Conservation (phyloP, 2,113 vertebrate genomes). For the Tyrannus savana region DNA sequence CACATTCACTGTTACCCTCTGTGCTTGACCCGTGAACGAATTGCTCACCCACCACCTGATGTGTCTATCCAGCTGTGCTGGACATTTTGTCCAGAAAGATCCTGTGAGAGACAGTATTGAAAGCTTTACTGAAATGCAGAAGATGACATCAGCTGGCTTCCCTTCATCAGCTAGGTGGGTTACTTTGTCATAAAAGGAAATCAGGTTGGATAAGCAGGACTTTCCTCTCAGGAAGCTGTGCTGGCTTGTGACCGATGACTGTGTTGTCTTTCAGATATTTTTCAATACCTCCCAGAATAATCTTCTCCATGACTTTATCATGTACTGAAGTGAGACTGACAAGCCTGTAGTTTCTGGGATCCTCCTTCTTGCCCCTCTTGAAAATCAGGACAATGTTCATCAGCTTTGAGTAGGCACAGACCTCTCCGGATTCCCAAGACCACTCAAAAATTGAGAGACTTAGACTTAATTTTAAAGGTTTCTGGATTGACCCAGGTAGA, state of each 20-base stretch:
- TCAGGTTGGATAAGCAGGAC: neutral
- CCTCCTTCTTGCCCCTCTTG: neutral
- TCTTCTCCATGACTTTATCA: neutral
- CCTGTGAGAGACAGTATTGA: neutral
- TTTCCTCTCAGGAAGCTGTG: neutral
- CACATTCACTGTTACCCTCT: neutral
- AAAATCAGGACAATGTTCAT: neutral
- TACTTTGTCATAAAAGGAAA: neutral
- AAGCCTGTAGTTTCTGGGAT: neutral
- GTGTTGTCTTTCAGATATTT: neutral
- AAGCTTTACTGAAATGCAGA: neutral
- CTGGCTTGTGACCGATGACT: neutral
- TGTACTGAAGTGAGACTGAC: neutral
- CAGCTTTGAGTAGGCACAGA: neutral
- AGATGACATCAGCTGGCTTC: neutral
- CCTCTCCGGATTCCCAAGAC: neutral
- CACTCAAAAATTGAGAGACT: neutral
- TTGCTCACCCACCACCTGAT: neutral
- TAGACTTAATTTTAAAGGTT: neutral
- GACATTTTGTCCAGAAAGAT: neutral
- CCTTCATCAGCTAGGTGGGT: neutral
- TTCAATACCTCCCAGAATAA: neutral
- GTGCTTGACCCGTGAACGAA: neutral
- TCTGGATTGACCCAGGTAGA: neutral
- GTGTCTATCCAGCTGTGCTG: neutral